Conservation (phyloP, 2,797 vertebrate species). For the Tapirus indicus region DNA sequence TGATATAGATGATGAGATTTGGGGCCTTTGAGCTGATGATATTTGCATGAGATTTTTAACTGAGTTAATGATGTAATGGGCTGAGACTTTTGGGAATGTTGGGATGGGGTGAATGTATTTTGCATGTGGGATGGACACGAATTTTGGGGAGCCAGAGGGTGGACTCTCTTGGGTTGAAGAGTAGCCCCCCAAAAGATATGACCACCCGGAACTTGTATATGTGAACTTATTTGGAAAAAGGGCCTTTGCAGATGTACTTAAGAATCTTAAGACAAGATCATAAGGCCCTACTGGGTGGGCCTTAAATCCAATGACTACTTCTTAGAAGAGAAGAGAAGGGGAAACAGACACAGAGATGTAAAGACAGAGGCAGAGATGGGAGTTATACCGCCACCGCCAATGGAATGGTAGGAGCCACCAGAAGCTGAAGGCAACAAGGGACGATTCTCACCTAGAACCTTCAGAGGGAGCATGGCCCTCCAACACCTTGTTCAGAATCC, state of each 20-base stretch:
- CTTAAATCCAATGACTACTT: constrained; percentile 14
- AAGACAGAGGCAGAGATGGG: background rate
- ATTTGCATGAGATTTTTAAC: background rate
- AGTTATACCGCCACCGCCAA: background rate
- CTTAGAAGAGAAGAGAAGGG: background rate
- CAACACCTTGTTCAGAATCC: background rate
- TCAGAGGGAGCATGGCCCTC: background rate
- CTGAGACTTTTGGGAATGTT: background rate
- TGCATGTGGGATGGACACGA: background rate
- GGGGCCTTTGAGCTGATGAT: background rate
- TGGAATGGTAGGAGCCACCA: background rate
- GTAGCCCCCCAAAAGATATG: background rate
- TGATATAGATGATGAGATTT: background rate
- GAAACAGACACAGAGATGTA: background rate
- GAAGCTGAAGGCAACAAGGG: background rate
- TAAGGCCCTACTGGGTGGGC: background rate
- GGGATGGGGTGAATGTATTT: background rate
- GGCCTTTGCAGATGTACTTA: background rate
- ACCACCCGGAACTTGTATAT: background rate
- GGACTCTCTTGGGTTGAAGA: background rate
- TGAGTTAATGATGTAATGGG: background rate
- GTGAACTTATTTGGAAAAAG: background rate
- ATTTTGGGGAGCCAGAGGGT: background rate
- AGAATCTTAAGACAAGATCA: background rate
- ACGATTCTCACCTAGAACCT: background rate